A percentile compares a stretch with the other conserved stretches of the same genome.
Conservation (phyloP, 2,113 vertebrate species). For the Peromyscus californicus region DNA sequence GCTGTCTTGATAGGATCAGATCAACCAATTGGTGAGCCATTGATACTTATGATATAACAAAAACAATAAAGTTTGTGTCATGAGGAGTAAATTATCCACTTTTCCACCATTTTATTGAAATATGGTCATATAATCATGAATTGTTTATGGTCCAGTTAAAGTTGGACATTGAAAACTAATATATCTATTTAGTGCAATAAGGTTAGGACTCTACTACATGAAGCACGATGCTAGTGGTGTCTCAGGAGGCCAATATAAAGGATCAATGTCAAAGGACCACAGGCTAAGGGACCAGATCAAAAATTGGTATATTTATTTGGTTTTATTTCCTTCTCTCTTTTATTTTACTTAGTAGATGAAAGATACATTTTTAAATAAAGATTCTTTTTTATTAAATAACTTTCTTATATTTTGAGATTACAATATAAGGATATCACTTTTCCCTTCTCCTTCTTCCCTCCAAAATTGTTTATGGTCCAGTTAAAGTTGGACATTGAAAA, state of each 20-base stretch:
- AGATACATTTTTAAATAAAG: background rate
- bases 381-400: background rate
- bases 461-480: background rate
- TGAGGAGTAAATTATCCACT: background rate
- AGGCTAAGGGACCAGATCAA: background rate
- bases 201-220: background rate
- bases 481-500: background rate
- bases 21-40: background rate
- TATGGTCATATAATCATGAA: background rate
- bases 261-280: background rate
- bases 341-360: background rate
- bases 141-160: background rate
- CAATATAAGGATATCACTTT: background rate
- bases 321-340: background rate
- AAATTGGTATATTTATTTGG: background rate
- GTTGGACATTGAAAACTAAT: background rate
- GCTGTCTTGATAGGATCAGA: background rate
- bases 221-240: background rate
- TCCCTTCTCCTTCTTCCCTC: background rate
- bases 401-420: background rate
- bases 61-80: background rate
- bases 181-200: background rate
- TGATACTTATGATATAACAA: background rate
- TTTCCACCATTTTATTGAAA: background rate
- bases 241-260: background rate